Base-by-base conservation (phyloP, 2,797 vertebrate genomes). In the Synanceia verrucosa region DNA sequence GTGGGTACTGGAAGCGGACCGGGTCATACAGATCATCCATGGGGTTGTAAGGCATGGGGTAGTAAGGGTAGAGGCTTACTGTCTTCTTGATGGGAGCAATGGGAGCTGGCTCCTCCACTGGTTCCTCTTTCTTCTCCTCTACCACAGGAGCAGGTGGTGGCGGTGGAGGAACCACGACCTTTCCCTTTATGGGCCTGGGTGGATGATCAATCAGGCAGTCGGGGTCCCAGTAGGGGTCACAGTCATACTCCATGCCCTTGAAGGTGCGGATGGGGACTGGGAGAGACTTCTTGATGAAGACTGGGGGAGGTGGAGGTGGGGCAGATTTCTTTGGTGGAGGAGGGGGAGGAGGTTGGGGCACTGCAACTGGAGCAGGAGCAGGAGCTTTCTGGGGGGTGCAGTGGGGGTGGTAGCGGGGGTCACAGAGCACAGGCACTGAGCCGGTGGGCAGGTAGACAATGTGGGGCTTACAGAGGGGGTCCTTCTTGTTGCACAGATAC, bases 181-280 rank as follows among this genome's bases (percentile, higher is more conserved):
- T 91, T 2, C 92, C 93, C 52, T 94, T 93, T 0, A 93, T 24
- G 18, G 86, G 67, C 28, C 88, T 84, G 21, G 93, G 94, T 2
- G 93, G 93, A 78, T 91, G 83, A 66, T 95, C 93, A 12, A 95
- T 86, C 43, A 95, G 89, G 83, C 95, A 95, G 83, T 95, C 94
- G 0, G 94, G 95, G 73, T 95, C 94, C 94, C 94, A 95, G 90
- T 94, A 94, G 3, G 95, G 94, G 85, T 95, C 93, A 24, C 94
- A 95, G 83, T 94, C 94, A 3, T 93, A 94, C 84, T 95, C 94
- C 92, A 94, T 94, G 31, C 86, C 88, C 77, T 95, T 95, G 76
- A 88, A 93, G 57, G 65, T 14, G 33, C 71, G 81, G n/a, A 94
- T 61, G 14, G 85, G 88, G 14, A 73, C 82, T 0, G 90, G 90